Evolutionary conservation across 1,140 invertebrate genomes (phyloP), one percentile per base, ranked within the genome.

Genomic region (Odontomachus brunneus): DNA sequence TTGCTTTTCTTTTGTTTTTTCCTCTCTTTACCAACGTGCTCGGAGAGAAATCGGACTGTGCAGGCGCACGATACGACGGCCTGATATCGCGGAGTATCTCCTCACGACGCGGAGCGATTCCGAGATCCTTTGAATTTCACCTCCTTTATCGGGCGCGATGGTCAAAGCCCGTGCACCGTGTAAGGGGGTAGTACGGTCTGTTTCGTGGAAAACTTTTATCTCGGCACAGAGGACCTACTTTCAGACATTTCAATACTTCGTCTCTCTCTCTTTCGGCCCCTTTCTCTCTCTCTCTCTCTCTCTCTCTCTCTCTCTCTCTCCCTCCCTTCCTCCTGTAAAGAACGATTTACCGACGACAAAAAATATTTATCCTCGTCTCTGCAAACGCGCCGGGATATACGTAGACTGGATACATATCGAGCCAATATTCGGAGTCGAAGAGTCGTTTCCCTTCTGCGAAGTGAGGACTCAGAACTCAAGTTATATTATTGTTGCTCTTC

Each of bases 61-160:
- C 74, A 76, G 66, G 15, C 78, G 57, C 53, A 66, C 66, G 66
- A 57, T 83, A 78, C 84, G 66, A 55, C 84, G 80, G 81, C 81
- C 66, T 80, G 85, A 87, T 88, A 86, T 82, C 53, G 57, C 7
- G 66, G 62, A 84, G 83, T 67, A 86, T 88, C 67, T 80, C 84
- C 60, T 57, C 74, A 51, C 63, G 60, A 24, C 48, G 38, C 26
- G 19, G 60, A 22, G 15, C 66, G 83, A 72, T 86, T 72, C 12
- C 84, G 33, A 69, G 75, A 83, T 87, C 85, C 84, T 87, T 87
- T 87, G 71, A 82, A 67, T 85, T 67, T 65, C 65, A 51, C 65
- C 44, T 12, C 67, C 69, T 69, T 55, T 82, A 84, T 84, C 83
- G 66, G 53, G 15, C 63, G 67, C 69, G 53, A 82, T 66, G 69